A percentile compares a stretch with the other conserved stretches of the same genome.
These are phyloP conservation scores for Betta splendens DNA, from an alignment of 2,797 vertebrate species.

Conservation along the genomic window DNA sequence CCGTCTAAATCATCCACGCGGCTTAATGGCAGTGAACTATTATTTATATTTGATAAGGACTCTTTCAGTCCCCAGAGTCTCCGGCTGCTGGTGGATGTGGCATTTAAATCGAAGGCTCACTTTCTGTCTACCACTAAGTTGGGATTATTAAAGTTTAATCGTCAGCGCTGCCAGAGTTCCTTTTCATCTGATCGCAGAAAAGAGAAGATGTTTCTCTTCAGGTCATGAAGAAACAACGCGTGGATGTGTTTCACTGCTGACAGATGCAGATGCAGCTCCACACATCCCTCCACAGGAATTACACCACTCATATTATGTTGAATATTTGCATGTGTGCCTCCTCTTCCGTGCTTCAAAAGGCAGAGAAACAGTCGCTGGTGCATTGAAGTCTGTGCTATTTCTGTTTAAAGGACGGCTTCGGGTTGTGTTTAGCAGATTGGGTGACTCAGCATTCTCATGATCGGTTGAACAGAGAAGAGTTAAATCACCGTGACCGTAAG, in stretches of 20 bases:
- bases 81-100: constrained; percentile 39
- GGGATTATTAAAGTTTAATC: constrained; percentile 63
- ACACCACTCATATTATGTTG: constrained; percentile 8
- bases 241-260: constrained; percentile 24
- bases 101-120: constrained; percentile 63
- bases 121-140: constrained; percentile 49
- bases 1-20: constrained; percentile 85
- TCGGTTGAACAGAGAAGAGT: no score
- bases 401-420: background rate
- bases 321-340: constrained; percentile 10
- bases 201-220: constrained; percentile 27
- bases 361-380: constrained; percentile 22
- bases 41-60: constrained; percentile 78
- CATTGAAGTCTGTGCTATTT: constrained; percentile 18
- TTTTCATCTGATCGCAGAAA: constrained; percentile 57
- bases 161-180: constrained; percentile 41
- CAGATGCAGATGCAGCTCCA: constrained; percentile 26
- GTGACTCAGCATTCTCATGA: no score
- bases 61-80: constrained; percentile 64
- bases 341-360: constrained; percentile 1
- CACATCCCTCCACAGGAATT: constrained; percentile 35
- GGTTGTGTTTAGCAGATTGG: no score
- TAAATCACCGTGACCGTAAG: no score
- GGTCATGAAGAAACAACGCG: constrained; percentile 10
- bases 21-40: constrained; percentile 78